Evolutionary conservation across 1,140 invertebrate species (phyloP).

Genomic region (Drosophila bocki): DNA sequence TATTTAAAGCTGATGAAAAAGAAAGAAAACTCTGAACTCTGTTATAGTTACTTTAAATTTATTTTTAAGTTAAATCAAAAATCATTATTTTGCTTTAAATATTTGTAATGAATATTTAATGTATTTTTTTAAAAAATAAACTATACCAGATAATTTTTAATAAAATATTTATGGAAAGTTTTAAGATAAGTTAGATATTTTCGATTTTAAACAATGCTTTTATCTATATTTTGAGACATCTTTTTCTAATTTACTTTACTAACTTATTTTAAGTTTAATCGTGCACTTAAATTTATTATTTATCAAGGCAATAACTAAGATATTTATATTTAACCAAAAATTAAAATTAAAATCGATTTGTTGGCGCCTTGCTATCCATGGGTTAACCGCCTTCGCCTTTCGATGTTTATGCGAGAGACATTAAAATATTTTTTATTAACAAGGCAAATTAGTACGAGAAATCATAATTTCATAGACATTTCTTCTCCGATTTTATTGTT

Average conservation of each 20-base stretch:
- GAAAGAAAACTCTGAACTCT: too few relatives aligned
- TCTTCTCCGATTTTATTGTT: conserved; percentile 64
- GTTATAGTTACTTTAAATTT: neutral
- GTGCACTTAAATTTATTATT: neutral
- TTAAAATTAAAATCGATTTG: neutral
- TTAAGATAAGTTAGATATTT: neutral
- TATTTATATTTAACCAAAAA: too few relatives aligned
- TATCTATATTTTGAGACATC: neutral
- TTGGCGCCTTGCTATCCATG: conserved; percentile 6
- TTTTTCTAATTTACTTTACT: neutral
- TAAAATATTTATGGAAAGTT: neutral
- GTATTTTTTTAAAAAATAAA: too few relatives aligned
- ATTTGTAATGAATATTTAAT: neutral
- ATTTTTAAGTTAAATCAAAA: neutral
- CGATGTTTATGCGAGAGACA: conserved; percentile 58
- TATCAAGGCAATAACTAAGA: too few relatives aligned
- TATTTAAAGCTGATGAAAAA: neutral
- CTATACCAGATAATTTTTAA: too few relatives aligned
- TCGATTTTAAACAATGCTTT: neutral
- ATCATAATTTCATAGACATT: conserved; percentile 77
- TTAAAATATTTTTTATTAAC: conserved; percentile 78
- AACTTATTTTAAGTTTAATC: neutral
- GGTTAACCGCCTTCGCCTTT: conserved; percentile 27
- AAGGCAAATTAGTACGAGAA: conserved; percentile 75
- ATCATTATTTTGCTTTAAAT: neutral